Evolutionary conservation across 92 coral and sea anemone species (phyloP).

Genomic region (Pocillopora meandrina): DNA sequence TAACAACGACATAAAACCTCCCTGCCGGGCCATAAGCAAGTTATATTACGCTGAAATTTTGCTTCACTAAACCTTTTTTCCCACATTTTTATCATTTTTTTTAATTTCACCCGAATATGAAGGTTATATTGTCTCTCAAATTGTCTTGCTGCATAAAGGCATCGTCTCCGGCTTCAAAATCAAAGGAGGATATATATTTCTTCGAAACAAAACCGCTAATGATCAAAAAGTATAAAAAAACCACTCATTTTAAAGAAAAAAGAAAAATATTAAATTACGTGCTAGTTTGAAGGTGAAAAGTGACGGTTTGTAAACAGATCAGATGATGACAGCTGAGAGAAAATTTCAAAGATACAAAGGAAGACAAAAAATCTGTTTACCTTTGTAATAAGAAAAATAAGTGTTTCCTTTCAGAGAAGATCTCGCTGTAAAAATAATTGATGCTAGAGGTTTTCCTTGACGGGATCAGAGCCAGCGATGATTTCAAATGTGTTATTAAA

Average conservation of each 20-base stretch:
- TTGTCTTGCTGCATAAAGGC: too few species aligned
- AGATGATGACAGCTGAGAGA: not conserved
- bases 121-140: not conserved
- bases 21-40: not conserved
- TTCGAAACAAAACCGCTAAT: not conserved
- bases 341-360: not conserved
- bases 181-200: not conserved
- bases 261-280: not conserved
- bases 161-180: too few species aligned
- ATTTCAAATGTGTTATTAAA: not conserved
- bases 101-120: not conserved
- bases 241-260: too few species aligned
- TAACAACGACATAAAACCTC: slow-evolving; percentile 3
- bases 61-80: not conserved
- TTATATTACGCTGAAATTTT: not conserved
- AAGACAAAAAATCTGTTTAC: slow-evolving; percentile 20
- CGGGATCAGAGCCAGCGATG: not conserved
- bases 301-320: not conserved
- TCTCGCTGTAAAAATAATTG: not conserved
- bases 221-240: too few species aligned
- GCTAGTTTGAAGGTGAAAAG: not conserved
- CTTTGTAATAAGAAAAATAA: slow-evolving; percentile 29
- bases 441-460: not conserved
- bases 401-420: slow-evolving; percentile 17
- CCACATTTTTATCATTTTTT: not conserved